These are phyloP conservation scores for Ellobium chinense DNA, from an alignment of 2,888 invertebrate species.

Conservation along the genomic window DNA sequence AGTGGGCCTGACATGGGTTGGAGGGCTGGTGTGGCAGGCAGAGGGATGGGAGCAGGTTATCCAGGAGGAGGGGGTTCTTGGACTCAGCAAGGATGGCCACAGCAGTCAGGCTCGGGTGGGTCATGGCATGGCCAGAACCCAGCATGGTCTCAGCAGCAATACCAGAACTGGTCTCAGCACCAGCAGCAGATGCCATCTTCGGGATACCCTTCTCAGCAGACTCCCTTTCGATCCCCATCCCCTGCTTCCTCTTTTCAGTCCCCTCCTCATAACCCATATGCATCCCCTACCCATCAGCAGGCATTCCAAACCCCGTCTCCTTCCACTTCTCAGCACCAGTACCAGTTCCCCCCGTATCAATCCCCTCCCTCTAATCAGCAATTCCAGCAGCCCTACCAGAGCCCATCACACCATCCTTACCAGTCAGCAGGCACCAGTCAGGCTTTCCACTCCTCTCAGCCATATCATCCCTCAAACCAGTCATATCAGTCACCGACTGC, in stretches of 20 bases:
- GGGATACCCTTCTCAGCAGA: slow-evolving; percentile 16
- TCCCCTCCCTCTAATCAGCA: slow-evolving; percentile 22
- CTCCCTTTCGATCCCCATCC: slow-evolving; percentile 3
- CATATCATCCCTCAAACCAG: slow-evolving; percentile 27
- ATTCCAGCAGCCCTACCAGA: slow-evolving; percentile 30
- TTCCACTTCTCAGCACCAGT: neutral
- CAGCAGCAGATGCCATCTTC: neutral
- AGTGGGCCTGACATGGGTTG: slow-evolving; percentile 13
- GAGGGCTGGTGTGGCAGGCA: neutral
- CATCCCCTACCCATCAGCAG: slow-evolving; percentile 32
- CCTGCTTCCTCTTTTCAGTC: slow-evolving; percentile 26
- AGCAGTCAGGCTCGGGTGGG: slow-evolving; percentile 10
- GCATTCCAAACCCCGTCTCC: slow-evolving; percentile 24
- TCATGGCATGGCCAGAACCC: slow-evolving; percentile 62
- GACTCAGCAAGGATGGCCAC: slow-evolving; percentile 22
- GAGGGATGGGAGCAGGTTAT: neutral
- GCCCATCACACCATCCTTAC: slow-evolving; percentile 23
- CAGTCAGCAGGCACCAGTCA: slow-evolving; percentile 29
- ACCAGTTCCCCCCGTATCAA: slow-evolving; percentile 18
- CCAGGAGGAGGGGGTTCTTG: neutral
- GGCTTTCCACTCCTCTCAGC: slow-evolving; percentile 24
- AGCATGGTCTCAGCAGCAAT: slow-evolving; percentile 49
- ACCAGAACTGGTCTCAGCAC: slow-evolving; percentile 13
- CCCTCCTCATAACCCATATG: slow-evolving; percentile 29
- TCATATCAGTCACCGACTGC: slow-evolving; percentile 27